A percentile compares a stretch with the other conserved stretches of the same genome.
phyloP scores from a whole-genome alignment of 1,140 invertebrate species.

The Zaprionus lachaisei region DNA sequence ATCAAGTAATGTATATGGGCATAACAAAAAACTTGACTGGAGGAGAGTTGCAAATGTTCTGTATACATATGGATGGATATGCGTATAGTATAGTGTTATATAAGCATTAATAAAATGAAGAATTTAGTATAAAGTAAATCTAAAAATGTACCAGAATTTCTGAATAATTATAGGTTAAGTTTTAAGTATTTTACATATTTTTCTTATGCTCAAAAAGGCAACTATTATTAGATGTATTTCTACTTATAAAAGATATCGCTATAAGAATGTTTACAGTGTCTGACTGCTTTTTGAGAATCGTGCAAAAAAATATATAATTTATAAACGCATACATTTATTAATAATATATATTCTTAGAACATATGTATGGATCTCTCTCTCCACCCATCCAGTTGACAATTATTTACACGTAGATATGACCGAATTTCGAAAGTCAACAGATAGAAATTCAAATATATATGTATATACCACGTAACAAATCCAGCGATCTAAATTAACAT shows the following conservation, averaged over 20 bases:
- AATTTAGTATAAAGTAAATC: neutral
- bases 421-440: neutral
- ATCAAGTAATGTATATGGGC: conserved; percentile 7
- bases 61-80: neutral
- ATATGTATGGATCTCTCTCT: neutral
- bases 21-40: neutral
- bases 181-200: neutral
- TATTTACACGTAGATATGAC: neutral
- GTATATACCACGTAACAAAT: neutral
- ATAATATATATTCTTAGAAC: neutral
- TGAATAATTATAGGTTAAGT: neutral
- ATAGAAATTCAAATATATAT: neutral
- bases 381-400: neutral
- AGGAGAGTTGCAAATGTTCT: neutral
- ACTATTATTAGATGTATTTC: too few relatives aligned
- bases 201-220: too few relatives aligned
- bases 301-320: too few relatives aligned
- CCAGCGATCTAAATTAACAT: neutral
- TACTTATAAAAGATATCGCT: too few relatives aligned
- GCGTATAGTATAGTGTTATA: neutral
- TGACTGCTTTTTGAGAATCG: too few relatives aligned
- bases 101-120: neutral
- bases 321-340: too few relatives aligned
- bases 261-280: too few relatives aligned
- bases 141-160: neutral